Evolutionary conservation across 2,113 vertebrate species (phyloP).

Genomic region (Oostethus manadensis): DNA sequence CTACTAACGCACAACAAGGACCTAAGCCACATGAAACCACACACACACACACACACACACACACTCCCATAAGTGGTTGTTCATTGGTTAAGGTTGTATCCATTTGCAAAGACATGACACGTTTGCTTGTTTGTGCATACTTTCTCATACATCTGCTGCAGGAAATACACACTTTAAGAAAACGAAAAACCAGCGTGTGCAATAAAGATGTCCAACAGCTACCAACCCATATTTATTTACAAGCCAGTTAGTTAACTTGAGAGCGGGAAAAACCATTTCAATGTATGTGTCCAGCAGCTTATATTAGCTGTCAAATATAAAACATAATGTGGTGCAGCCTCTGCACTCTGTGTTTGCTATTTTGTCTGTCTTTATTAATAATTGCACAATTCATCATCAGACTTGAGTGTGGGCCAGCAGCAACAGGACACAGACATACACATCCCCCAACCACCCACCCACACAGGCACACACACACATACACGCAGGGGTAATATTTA

Average conservation of each 20-base stretch:
- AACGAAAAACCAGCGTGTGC: too few species aligned
- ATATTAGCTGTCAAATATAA: conserved; percentile 3
- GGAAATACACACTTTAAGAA: too few species aligned
- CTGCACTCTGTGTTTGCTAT: conserved; percentile 2
- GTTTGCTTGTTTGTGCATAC: too few species aligned
- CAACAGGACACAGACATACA: conserved; percentile 1
- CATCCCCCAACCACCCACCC: conserved; percentile 4
- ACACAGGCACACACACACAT: conserved; percentile 18
- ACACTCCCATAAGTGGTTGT: conserved; percentile 8
- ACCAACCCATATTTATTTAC: too few species aligned
- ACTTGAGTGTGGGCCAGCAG: conserved; percentile 20
- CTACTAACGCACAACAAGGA: conserved; percentile 21
- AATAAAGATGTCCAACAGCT: too few species aligned
- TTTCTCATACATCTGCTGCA: too few species aligned
- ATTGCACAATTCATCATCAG: conserved; percentile 53
- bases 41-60: conserved; percentile 1
- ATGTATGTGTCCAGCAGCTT: too few species aligned
- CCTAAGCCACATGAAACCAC: not conserved
- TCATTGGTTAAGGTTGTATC: conserved; percentile 18
- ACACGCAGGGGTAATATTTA: conserved; percentile 10
- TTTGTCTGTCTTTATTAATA: conserved; percentile 41
- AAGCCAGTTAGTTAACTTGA: too few species aligned
- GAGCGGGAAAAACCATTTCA: too few species aligned
- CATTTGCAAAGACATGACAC: too few species aligned
- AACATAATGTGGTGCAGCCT: conserved; percentile 2